Percentiles rank a stretch among this genome's conserved stretches.
Conservation (phyloP, 2,113 vertebrate species). For the Vulpes ferrilata region DNA sequence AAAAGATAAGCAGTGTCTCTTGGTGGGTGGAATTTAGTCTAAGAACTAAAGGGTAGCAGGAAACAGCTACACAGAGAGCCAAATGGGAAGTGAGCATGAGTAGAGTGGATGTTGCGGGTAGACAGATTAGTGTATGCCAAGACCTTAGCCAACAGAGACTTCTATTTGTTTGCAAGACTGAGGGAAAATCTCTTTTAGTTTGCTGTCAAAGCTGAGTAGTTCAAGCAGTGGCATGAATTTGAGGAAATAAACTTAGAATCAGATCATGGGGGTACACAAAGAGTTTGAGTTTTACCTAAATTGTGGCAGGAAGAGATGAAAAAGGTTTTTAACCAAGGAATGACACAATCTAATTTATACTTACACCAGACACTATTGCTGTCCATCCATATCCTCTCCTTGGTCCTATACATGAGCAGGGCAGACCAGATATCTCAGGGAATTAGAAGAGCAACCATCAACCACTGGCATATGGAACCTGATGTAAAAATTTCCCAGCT, state of each 20-base stretch:
- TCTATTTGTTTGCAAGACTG: not conserved
- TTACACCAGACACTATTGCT: not conserved
- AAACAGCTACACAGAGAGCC: not conserved
- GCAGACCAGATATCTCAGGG: not conserved
- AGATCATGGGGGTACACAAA: not conserved
- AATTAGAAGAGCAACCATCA: not conserved
- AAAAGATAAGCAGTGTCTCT: not conserved
- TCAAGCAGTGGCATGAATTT: not conserved
- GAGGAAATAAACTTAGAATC: not conserved
- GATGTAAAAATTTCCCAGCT: not conserved
- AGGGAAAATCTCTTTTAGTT: not conserved
- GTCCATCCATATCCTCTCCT: not conserved
- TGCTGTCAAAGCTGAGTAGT: not conserved
- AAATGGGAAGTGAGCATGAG: too few species aligned
- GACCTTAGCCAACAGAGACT: not conserved
- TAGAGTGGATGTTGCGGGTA: fast-evolving
- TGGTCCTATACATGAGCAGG: not conserved
- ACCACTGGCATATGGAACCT: not conserved
- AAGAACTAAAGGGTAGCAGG: not conserved
- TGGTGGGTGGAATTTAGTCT: not conserved
- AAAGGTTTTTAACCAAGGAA: not conserved
- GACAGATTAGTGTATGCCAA: not conserved
- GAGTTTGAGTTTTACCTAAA: not conserved
- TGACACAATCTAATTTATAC: not conserved
- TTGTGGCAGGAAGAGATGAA: not conserved